A percentile compares a stretch with the other conserved stretches of the same genome.
These are phyloP conservation scores for Zosterops japonicus DNA, from an alignment of 2,113 vertebrate species.

Conservation along the genomic window DNA sequence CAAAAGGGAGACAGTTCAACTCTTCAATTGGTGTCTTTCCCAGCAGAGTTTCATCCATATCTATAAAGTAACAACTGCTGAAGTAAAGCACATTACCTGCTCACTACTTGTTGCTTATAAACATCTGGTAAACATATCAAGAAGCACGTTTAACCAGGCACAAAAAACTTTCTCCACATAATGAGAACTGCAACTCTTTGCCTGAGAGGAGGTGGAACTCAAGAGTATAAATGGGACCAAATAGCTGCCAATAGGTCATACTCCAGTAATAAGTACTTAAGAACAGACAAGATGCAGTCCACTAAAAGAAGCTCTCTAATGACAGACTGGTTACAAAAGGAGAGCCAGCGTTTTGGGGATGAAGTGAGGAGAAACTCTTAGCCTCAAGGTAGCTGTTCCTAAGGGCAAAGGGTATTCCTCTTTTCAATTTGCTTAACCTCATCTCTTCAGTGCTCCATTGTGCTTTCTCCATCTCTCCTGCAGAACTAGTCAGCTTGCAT, in stretches of 20 bases:
- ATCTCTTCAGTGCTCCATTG: background rate
- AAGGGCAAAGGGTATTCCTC: background rate
- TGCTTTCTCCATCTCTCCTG: background rate
- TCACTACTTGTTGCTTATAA: background rate
- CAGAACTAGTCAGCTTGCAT: background rate
- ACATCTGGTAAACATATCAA: background rate
- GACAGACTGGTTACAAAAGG: background rate
- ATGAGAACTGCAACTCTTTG: background rate
- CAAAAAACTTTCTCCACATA: background rate
- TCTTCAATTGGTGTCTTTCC: background rate
- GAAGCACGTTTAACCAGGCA: background rate
- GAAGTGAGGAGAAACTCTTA: background rate
- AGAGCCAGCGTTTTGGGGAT: background rate
- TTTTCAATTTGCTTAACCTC: background rate
- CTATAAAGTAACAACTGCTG: background rate
- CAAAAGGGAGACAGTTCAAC: background rate
- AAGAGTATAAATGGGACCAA: background rate
- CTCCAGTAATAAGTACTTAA: background rate
- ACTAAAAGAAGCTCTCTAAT: background rate
- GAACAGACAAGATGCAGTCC: background rate
- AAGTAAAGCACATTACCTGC: background rate
- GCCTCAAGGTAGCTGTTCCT: background rate
- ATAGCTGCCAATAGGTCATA: background rate
- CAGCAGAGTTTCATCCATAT: background rate
- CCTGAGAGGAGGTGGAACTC: background rate